Conservation (phyloP, 2,113 vertebrate species). For the Ptilonorhynchus violaceus region DNA sequence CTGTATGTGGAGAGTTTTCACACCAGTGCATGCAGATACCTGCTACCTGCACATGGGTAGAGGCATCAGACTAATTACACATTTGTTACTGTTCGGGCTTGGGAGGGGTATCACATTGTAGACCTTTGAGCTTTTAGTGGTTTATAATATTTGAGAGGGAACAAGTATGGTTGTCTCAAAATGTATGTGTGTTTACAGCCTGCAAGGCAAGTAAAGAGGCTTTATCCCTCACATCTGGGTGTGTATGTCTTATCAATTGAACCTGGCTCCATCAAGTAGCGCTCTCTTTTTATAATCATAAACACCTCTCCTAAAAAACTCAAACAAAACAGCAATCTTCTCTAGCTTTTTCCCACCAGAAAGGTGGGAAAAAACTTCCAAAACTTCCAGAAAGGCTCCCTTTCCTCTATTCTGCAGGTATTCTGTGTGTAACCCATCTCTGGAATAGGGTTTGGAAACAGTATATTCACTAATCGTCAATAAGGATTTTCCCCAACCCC, state of each 20-base stretch:
- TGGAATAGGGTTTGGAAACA: not conserved
- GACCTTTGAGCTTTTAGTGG: not conserved
- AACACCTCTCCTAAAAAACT: not conserved
- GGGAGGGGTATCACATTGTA: not conserved
- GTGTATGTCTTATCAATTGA: not conserved
- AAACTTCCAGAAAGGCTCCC: not conserved
- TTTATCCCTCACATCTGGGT: not conserved
- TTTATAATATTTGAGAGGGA: not conserved
- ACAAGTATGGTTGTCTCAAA: not conserved
- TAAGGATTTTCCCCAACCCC: not conserved
- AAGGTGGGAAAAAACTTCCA: too few species aligned
- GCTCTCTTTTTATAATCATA: not conserved
- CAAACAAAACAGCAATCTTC: not conserved
- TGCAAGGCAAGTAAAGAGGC: not conserved
- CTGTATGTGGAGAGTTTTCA: not conserved
- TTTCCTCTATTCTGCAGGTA: not conserved
- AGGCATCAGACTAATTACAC: not conserved
- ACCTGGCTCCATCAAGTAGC: not conserved
- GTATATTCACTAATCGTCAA: not conserved
- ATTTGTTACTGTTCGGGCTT: not conserved
- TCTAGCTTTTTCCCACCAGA: not conserved
- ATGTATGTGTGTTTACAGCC: not conserved
- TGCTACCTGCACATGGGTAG: not conserved
- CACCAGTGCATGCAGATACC: fast-evolving
- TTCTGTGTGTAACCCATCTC: not conserved